phyloP scores from a whole-genome alignment of 2,797 vertebrate genomes.

The Momotus momota region DNA sequence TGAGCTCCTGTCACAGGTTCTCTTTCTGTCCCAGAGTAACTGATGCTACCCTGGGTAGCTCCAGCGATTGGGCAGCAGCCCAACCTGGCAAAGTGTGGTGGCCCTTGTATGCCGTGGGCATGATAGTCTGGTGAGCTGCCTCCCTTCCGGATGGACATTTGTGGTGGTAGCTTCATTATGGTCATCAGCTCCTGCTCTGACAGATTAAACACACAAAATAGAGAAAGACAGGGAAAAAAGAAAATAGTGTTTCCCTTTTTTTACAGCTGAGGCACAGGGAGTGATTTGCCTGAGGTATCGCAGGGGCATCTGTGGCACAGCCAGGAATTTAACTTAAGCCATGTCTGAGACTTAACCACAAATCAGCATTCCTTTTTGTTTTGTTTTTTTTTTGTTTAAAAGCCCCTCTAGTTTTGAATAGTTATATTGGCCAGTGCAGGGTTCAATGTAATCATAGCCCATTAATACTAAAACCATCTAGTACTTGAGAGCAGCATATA shows the following conservation, averaged over 20 bases:
- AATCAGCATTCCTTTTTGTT: constrained; percentile 18
- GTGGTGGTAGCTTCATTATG: neutral
- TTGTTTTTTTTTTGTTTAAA: neutral
- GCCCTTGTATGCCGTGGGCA: fast-evolving
- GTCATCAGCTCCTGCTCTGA: neutral
- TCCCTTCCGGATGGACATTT: neutral
- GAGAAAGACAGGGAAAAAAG: neutral
- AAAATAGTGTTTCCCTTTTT: neutral
- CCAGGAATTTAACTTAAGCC: neutral
- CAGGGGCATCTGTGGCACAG: constrained; percentile 9
- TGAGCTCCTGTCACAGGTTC: neutral
- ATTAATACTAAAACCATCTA: constrained; percentile 49
- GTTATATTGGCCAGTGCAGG: constrained; percentile 23
- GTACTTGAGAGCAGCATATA: constrained; percentile 41
- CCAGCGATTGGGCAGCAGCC: neutral
- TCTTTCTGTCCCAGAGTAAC: neutral
- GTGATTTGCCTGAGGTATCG: neutral
- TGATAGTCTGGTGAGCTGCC: neutral
- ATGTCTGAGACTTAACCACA: neutral
- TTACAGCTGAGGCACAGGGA: neutral
- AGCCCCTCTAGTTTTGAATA: neutral
- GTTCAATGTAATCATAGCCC: neutral
- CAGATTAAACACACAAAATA: neutral
- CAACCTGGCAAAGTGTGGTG: neutral
- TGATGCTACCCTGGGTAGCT: neutral